Evolutionary conservation across 2,113 vertebrate species (phyloP), one percentile per base, ranked within the genome.

Genomic region (Ammodramus savannarum): DNA sequence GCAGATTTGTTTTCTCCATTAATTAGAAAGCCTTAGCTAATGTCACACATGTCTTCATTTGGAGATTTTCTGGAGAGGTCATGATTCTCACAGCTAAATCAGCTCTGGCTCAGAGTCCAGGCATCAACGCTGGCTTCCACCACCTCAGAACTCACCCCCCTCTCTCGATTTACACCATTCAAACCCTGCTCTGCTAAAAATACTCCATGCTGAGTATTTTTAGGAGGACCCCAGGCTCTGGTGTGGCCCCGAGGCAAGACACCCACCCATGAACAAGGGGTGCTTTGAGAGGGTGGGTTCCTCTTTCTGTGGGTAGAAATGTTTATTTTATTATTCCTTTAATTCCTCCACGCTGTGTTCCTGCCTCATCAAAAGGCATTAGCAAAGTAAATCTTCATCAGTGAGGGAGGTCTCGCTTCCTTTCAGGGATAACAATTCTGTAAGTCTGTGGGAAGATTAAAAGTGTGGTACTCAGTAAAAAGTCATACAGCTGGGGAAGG

Each of bases 1-100:
- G 93, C 88, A 97, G 96, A 94, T 97, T 97, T 96, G 94, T 95
- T 96, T 97, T 96, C 96, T 95, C 91, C 90, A 76, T 87, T 98
- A 98, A 98, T 98, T 98, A 98, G 94, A 97, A 95, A 97, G 94
- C 78, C 80, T 96, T 91, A 86, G 85, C 36, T 91, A 93, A 97
- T 80, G 94, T 95, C 95, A 98, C 95, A 93, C 91, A 86, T 46
- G 95, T 96, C 97, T 96, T 96, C 90, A 76, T 90, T 58, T 72
- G 76, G 77, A 91, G 94, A 39, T 85, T 83, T 96, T 95, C 93
- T 82, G 66, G 78, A 93, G 89, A 93, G 92, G 89, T 72, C 69
- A 1, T 4, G 85, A 32, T 78, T 92, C 85, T 72, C 17, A 22
- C 17, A 54, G 51, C 32, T 62, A 85, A 85, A 58, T 31, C 63